Evolutionary conservation across 2,797 vertebrate genomes (phyloP).

Genomic region (Pyrocephalus nanus): DNA sequence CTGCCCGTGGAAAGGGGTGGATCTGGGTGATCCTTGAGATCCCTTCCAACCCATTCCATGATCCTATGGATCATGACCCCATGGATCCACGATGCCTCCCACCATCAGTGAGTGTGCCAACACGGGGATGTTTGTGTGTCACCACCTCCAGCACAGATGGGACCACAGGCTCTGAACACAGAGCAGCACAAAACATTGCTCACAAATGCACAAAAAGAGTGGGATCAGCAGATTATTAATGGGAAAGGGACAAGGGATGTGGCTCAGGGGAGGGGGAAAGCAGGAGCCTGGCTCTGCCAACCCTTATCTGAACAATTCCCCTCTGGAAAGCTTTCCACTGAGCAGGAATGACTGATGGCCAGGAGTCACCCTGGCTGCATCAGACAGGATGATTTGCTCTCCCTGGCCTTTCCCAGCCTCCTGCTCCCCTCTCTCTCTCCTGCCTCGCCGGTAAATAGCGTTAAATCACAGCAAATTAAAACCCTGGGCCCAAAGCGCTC

Average conservation of each 20-base stretch:
- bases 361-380: not conserved
- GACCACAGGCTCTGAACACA: rapidly evolving
- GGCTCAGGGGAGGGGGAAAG: not conserved
- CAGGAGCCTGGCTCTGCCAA: not conserved
- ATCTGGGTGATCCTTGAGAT: rapidly evolving
- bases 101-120: not conserved
- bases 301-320: not conserved
- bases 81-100: not conserved
- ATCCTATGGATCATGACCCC: too few species aligned
- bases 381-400: not conserved
- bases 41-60: too few species aligned
- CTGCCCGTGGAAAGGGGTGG: not conserved
- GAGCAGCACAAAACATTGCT: not conserved
- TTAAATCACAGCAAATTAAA: conserved; percentile 46
- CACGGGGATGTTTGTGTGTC: not conserved
- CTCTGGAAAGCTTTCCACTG: not conserved
- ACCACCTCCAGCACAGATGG: not conserved
- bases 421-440: not conserved
- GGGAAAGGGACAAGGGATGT: not conserved
- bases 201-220: not conserved
- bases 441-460: not conserved
- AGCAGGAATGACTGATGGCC: not conserved
- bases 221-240: not conserved
- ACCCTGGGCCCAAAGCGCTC: conserved; percentile 23
- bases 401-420: not conserved